Evolutionary conservation across 2,797 vertebrate species (phyloP).

Genomic region (Crenichthys baileyi): DNA sequence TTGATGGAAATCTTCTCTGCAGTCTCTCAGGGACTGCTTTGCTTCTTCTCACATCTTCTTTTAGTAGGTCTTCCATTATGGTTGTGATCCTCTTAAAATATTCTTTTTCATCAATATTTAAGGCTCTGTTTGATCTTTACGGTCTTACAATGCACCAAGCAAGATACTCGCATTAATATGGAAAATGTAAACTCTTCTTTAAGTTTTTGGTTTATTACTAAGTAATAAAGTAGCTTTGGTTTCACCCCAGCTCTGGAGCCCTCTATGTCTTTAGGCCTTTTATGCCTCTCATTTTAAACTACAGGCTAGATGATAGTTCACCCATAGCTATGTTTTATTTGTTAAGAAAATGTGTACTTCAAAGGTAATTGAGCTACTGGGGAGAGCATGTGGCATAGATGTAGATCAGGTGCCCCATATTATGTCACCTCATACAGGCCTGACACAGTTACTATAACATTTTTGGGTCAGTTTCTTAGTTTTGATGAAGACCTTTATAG

Average conservation of each 20-base stretch:
- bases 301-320: background rate
- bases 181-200: conserved; percentile 45
- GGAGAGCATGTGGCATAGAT: background rate
- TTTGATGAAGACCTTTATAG: background rate
- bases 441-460: background rate
- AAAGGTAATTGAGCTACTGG: background rate
- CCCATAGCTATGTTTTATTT: conserved; percentile 11
- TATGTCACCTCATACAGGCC: background rate
- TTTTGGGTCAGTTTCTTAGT: background rate
- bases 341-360: conserved; percentile 11
- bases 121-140: conserved; percentile 70
- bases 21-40: conserved; percentile 55
- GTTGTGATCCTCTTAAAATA: conserved; percentile 66
- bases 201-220: conserved; percentile 57
- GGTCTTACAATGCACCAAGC: conserved; percentile 62
- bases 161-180: conserved; percentile 68
- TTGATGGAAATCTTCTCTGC: conserved; percentile 56
- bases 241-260: conserved; percentile 52
- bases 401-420: background rate
- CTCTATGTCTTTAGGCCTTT: conserved; percentile 57
- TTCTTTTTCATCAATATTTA: conserved; percentile 78
- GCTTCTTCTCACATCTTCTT: conserved; percentile 67
- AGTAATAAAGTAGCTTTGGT: conserved; percentile 54
- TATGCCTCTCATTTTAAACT: conserved; percentile 35
- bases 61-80: conserved; percentile 65